A percentile compares a stretch with the other conserved stretches of the same genome.
Evolutionary conservation across 2,113 vertebrate species (phyloP).

Genomic region (Pteronura brasiliensis): DNA sequence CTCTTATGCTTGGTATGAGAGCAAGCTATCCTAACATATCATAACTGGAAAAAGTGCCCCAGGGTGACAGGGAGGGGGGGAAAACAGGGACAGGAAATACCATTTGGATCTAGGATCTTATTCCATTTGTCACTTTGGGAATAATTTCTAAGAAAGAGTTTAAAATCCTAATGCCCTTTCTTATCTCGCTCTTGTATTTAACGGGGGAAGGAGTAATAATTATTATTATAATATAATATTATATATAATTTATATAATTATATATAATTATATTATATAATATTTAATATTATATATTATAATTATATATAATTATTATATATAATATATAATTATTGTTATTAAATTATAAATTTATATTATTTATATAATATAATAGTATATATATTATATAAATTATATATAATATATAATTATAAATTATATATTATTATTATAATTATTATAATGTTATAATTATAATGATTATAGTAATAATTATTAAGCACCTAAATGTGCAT

Average conservation of each 20-base stretch:
- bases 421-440: too few species aligned
- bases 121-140: not conserved
- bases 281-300: too few species aligned
- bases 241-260: too few species aligned
- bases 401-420: too few species aligned
- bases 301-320: too few species aligned
- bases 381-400: too few species aligned
- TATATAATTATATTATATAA: too few species aligned
- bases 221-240: too few species aligned
- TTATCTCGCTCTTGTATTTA: not conserved
- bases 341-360: too few species aligned
- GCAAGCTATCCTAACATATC: not conserved
- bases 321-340: too few species aligned
- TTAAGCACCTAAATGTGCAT: not conserved
- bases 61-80: not conserved
- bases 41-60: not conserved
- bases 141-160: not conserved
- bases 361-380: too few species aligned
- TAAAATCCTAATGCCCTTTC: not conserved
- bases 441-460: too few species aligned
- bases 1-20: not conserved
- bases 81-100: not conserved
- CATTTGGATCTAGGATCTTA: not conserved
- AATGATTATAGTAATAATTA: not conserved
- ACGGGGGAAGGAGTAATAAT: not conserved